Evolutionary conservation across 2,797 vertebrate species (phyloP).

Genomic region (Podarcis siculus): DNA sequence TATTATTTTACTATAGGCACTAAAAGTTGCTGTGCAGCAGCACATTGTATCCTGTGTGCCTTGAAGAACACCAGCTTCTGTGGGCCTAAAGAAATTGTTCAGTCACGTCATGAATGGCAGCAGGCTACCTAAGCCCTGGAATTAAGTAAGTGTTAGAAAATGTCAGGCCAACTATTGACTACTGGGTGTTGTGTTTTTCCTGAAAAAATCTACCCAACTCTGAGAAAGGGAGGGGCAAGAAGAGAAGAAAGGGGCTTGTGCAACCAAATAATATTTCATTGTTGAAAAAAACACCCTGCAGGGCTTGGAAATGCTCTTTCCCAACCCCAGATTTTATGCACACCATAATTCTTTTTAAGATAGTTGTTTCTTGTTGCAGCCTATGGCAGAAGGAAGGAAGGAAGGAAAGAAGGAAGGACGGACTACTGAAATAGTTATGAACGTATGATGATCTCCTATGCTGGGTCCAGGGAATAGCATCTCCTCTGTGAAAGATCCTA

Average conservation of each 20-base stretch:
- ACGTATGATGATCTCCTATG: background rate
- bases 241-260: background rate
- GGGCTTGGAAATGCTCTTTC: background rate
- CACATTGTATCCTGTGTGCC: background rate
- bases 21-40: background rate
- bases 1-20: background rate
- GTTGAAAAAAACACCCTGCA: background rate
- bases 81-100: background rate
- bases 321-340: background rate
- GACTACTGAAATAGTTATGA: background rate
- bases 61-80: too few species aligned
- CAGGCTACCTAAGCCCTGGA: background rate
- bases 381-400: background rate
- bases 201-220: background rate
- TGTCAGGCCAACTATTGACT: conserved; percentile 3
- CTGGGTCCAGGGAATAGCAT: too few species aligned
- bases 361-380: background rate
- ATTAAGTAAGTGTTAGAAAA: background rate
- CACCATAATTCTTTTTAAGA: background rate
- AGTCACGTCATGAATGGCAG: background rate
- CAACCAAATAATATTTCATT: background rate
- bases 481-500: background rate
- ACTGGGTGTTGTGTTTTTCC: background rate
- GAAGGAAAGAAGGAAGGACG: too few species aligned
- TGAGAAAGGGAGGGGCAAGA: background rate